phyloP scores from a whole-genome alignment of 1,140 invertebrate genomes.

The Triops cancriformis region DNA sequence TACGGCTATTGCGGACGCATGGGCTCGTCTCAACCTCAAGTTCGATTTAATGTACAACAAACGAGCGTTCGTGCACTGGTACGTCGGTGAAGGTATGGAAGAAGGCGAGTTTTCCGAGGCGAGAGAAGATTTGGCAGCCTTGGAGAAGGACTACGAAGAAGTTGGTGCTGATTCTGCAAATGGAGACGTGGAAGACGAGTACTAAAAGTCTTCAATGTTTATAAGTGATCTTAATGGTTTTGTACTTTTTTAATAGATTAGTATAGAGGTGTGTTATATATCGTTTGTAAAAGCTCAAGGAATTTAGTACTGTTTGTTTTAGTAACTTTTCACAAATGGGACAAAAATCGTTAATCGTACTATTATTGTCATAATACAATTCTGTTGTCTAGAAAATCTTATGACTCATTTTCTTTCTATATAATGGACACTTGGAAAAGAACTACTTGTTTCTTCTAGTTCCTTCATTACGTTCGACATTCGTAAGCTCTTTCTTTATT shows the following conservation, averaged over 20 bases:
- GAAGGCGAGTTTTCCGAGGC: conserved; percentile 60
- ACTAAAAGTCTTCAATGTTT: neutral
- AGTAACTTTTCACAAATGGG: no score
- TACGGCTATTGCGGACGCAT: conserved; percentile 59
- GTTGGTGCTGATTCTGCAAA: conserved; percentile 35
- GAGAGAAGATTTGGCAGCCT: conserved; percentile 54
- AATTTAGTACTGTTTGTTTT: no score
- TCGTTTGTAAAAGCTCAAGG: no score
- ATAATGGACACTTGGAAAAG: no score
- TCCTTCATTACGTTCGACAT: no score
- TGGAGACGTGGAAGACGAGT: neutral
- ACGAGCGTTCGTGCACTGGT: conserved; percentile 63
- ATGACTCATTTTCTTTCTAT: no score
- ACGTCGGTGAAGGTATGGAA: conserved; percentile 62
- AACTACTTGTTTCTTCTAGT: no score
- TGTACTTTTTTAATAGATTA: neutral
- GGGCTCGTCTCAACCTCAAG: conserved; percentile 50
- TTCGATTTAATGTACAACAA: conserved; percentile 55
- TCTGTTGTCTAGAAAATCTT: no score
- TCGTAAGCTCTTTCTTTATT: no score
- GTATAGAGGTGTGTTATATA: no score
- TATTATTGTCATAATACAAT: no score
- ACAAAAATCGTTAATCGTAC: no score
- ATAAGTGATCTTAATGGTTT: neutral
- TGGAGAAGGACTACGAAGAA: conserved; percentile 58